Percentiles rank a stretch among this genome's conserved stretches.
Conservation (phyloP, 2,113 vertebrate genomes). For the Syngnathus typhle region DNA sequence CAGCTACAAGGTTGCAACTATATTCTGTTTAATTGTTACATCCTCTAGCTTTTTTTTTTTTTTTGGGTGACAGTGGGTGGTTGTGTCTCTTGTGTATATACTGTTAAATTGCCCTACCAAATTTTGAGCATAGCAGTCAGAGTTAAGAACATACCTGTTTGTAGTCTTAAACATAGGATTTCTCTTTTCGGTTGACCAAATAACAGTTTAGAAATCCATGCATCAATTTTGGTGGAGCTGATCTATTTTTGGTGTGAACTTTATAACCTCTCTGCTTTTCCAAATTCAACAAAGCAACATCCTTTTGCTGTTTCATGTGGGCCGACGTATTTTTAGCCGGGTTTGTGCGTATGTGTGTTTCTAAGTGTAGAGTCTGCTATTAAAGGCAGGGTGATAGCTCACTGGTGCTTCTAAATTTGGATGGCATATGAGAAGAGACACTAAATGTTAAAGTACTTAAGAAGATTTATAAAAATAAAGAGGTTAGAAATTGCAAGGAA, state of each 20-base stretch:
- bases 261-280: background rate
- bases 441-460: slow-evolving; percentile 31
- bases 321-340: background rate
- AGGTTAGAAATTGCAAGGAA: slow-evolving; percentile 1
- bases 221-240: background rate
- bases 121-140: background rate
- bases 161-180: background rate
- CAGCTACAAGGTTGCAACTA: too few relatives aligned
- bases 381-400: slow-evolving; percentile 19
- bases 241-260: slow-evolving; percentile 1
- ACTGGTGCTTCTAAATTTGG: slow-evolving; percentile 47
- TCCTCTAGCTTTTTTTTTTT: background rate
- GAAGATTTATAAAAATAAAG: slow-evolving; percentile 23
- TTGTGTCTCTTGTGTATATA: background rate
- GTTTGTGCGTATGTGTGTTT: slow-evolving; percentile 9
- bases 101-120: background rate
- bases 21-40: too few relatives aligned
- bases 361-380: slow-evolving; percentile 7
- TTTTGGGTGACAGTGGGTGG: background rate
- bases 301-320: slow-evolving; percentile 8
- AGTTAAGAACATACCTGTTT: background rate
- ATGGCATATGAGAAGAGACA: slow-evolving; percentile 31
- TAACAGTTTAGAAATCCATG: background rate
- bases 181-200: background rate
- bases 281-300: slow-evolving; percentile 2